Base-by-base conservation (phyloP, 2,888 invertebrate species). In the Nomada lathburiana region DNA sequence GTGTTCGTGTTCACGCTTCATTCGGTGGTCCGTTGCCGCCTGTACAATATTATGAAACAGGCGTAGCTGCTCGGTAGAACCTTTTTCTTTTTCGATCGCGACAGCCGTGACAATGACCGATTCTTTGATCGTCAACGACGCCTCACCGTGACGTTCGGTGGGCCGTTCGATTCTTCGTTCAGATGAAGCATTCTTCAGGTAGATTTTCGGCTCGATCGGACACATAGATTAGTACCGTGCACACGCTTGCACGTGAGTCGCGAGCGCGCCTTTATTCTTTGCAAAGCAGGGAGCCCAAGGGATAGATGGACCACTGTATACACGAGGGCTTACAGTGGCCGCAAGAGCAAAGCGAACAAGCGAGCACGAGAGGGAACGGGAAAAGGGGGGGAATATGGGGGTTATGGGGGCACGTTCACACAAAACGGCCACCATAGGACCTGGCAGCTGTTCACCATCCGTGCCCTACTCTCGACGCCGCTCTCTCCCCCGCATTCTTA, bases 361-460 rank as follows among this genome's bases (percentile, higher is more conserved):
- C 29, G 69, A 53, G 65, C 44, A 64, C 26, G 70, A 69, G 76
- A 60, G 75, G 59, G 77, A 59, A 63, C 23, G 65, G 73, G 64
- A 65, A 55, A 63, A 65, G 72, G 72, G 63, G 63, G 81, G 68
- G 84, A 82, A 81, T 89, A 90, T 89, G 91, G 85, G 90, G 92
- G 91, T 91, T 88, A 90, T 86, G 88, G 89, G 88, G 88, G 89
- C 89, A 89, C 87, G 88, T 87, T 85, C 86, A 88, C 88, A 89
- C 84, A 91, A 90, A 90, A 90, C 90, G 90, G 90, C 87, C 89
- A 90, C 87, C 88, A 89, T 88, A 86, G 86, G 68, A 87, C 88
- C 86, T 80, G 87, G 91, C 92, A 93, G 92, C 92, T 92, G 92
- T 91, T 92, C 92, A 86, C 91, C 91, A 92, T 92, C 90, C 91